phyloP scores from a whole-genome alignment of 2,888 invertebrate species.

The Sinelater perroti region DNA sequence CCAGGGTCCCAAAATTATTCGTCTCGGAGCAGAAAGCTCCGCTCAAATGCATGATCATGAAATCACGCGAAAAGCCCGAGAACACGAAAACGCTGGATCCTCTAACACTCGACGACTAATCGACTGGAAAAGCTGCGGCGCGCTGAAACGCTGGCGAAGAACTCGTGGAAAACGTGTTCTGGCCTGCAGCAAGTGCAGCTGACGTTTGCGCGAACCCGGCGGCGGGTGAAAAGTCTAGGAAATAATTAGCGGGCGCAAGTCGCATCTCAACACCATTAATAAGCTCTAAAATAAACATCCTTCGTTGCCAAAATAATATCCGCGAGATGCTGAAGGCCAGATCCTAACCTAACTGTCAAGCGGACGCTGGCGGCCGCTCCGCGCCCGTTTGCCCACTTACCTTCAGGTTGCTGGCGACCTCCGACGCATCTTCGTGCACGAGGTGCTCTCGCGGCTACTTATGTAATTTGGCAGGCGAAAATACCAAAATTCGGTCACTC shows the following conservation, averaged over 20 bases:
- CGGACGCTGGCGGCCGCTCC: not conserved
- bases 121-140: too few species aligned
- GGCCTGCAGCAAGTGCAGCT: too few species aligned
- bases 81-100: too few species aligned
- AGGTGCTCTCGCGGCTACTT: constrained; percentile 19
- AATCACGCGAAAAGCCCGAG: too few species aligned
- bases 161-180: too few species aligned
- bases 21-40: too few species aligned
- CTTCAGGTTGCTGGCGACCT: not conserved
- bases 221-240: too few species aligned
- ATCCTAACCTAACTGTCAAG: constrained; percentile 38
- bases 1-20: too few species aligned
- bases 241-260: constrained; percentile 9
- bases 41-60: too few species aligned
- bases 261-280: constrained; percentile 23
- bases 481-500: constrained; percentile 31
- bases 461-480: constrained; percentile 28
- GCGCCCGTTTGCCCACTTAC: constrained; percentile 18
- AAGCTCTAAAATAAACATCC: constrained; percentile 45
- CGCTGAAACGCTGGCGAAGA: too few species aligned
- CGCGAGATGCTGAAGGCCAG: constrained; percentile 29
- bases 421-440: constrained; percentile 18
- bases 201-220: too few species aligned
- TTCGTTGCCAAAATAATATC: constrained; percentile 42
- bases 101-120: too few species aligned